phyloP scores from a whole-genome alignment of 2,888 invertebrate genomes.

The Agriotes lineatus region DNA sequence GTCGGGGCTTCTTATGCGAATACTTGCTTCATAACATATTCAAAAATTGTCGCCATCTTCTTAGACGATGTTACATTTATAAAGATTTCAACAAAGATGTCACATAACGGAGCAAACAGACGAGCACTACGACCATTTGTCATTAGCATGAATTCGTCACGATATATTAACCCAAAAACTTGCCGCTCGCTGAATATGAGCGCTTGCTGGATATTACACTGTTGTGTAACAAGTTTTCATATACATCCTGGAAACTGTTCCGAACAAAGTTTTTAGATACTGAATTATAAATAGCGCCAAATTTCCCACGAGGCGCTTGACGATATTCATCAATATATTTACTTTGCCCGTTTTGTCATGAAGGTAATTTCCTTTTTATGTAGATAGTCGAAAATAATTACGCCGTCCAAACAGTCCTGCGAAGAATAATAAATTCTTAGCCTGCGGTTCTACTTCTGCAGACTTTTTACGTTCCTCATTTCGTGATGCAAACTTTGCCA shows the following conservation, averaged over 20 bases:
- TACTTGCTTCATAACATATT: constrained; percentile 46
- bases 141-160: constrained; percentile 37
- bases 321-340: constrained; percentile 42
- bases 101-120: constrained; percentile 34
- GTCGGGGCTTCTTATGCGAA: constrained; percentile 41
- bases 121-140: constrained; percentile 37
- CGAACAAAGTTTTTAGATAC: constrained; percentile 40
- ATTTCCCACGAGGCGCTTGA: constrained; percentile 38
- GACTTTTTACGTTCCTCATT: too few species aligned
- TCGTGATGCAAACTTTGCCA: too few species aligned
- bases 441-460: background rate
- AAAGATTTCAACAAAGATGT: constrained; percentile 42
- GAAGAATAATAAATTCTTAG: background rate
- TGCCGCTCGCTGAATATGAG: constrained; percentile 30
- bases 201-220: constrained; percentile 32
- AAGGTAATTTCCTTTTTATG: constrained; percentile 24
- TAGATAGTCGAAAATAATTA: background rate
- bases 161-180: constrained; percentile 39
- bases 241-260: constrained; percentile 39
- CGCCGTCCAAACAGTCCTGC: background rate
- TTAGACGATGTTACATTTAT: constrained; percentile 44
- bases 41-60: constrained; percentile 48
- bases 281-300: constrained; percentile 42
- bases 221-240: constrained; percentile 39
- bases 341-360: background rate